Conservation (phyloP, 92 coral and sea anemone species). For the Desmophyllum pertusum region DNA sequence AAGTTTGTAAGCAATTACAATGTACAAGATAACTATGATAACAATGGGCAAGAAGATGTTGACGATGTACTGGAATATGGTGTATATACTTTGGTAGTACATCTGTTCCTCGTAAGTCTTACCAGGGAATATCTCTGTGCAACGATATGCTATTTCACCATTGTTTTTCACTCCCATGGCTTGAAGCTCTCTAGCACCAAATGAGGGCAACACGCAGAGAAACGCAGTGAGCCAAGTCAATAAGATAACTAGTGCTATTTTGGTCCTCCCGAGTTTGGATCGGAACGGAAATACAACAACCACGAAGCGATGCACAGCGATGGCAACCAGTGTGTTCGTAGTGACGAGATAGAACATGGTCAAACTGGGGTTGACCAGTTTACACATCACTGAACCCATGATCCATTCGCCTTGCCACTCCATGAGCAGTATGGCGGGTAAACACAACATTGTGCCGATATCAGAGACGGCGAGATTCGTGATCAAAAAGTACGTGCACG, state of each 20-base stretch:
- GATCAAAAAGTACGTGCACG: constrained; percentile 78
- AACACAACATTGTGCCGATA: constrained; percentile 75
- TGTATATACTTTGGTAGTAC: constrained; percentile 45
- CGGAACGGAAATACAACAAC: constrained; percentile 80
- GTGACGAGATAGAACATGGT: constrained; percentile 80
- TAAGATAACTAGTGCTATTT: constrained; percentile 60
- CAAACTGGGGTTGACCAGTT: constrained; percentile 80
- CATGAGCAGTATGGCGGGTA: constrained; percentile 68
- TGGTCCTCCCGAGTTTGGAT: constrained; percentile 57
- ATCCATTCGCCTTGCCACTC: constrained; percentile 53
- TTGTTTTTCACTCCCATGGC: background rate
- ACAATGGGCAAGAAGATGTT: constrained; percentile 71
- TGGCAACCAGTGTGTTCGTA: constrained; percentile 83
- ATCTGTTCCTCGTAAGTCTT: constrained; percentile 42
- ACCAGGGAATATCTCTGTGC: constrained; percentile 75
- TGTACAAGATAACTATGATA: constrained; percentile 62
- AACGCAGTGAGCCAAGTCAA: constrained; percentile 79
- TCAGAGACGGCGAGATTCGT: constrained; percentile 89
- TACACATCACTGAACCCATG: constrained; percentile 75
- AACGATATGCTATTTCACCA: background rate
- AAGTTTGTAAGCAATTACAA: constrained; percentile 68
- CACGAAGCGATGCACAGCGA: constrained; percentile 80
- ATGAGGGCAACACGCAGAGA: constrained; percentile 76
- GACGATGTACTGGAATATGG: constrained; percentile 63
- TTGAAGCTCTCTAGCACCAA: constrained; percentile 57